Percentiles rank a stretch among this genome's conserved stretches.
Conservation (phyloP, 2,113 vertebrate species). For the Conger conger region DNA sequence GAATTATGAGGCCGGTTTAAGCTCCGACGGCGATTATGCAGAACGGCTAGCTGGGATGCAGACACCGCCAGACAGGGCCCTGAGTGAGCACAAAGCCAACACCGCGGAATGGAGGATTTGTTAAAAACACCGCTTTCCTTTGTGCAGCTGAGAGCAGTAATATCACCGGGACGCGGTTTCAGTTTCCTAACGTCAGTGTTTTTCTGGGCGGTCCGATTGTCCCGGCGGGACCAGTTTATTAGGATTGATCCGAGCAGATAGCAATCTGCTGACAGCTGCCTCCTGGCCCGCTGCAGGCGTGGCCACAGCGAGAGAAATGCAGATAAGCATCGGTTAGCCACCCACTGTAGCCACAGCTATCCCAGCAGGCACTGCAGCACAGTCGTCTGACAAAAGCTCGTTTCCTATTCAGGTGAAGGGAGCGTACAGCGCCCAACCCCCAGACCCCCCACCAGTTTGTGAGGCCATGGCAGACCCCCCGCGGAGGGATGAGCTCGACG, state of each 20-base stretch:
- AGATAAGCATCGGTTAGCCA: conserved; percentile 14
- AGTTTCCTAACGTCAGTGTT: conserved; percentile 8
- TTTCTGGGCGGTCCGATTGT: conserved; percentile 21
- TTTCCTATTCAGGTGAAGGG: not conserved
- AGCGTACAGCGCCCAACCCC: not conserved
- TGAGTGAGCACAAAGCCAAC: not conserved
- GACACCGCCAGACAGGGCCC: not conserved
- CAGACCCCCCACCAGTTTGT: not conserved
- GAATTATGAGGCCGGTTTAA: not conserved
- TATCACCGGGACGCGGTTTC: not conserved
- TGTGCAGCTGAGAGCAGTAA: conserved; percentile 3
- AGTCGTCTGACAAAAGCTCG: not conserved
- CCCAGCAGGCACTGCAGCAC: not conserved
- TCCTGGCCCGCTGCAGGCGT: not conserved
- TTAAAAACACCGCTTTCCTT: not conserved
- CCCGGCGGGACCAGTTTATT: conserved; percentile 23
- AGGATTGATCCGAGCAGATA: conserved; percentile 39
- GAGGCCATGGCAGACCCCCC: not conserved
- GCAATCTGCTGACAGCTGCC: conserved; percentile 13
- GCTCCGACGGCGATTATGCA: not conserved
- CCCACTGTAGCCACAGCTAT: conserved; percentile 3
- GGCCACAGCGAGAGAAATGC: not conserved
- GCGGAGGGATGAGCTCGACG: not conserved
- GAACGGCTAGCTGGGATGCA: not conserved
- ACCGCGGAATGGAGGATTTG: not conserved